Evolutionary conservation across 2,797 vertebrate species (phyloP).

Genomic region (Sciaenops ocellatus): DNA sequence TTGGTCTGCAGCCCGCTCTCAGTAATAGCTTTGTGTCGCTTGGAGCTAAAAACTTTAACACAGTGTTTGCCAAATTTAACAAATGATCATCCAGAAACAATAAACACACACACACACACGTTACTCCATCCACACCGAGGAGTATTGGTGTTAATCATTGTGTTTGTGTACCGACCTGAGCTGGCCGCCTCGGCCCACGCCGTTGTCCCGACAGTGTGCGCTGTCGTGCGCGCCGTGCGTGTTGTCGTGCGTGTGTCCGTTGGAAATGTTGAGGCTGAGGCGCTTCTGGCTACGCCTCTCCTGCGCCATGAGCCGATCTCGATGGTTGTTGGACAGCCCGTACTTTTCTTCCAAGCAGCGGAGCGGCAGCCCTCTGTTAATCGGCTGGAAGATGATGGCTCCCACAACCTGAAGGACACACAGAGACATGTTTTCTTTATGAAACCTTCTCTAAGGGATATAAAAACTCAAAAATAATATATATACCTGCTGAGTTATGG

Average conservation of each 20-base stretch:
- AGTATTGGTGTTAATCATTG: background rate
- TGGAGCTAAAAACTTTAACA: conserved; percentile 1
- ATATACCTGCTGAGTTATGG: background rate
- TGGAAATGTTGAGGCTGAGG: conserved; percentile 90
- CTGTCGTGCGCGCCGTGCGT: conserved; percentile 29
- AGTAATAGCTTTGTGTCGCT: conserved; percentile 10
- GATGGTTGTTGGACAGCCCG: conserved; percentile 76
- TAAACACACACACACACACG: background rate
- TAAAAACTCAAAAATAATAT: background rate
- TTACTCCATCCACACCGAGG: background rate
- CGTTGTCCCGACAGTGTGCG: conserved; percentile 73
- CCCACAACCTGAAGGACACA: conserved; percentile 83
- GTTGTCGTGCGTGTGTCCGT: conserved; percentile 81
- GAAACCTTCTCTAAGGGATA: background rate
- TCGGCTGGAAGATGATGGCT: conserved; percentile 96
- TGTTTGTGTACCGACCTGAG: conserved; percentile 83
- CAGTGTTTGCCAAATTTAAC: background rate
- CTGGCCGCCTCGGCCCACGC: conserved; percentile 85
- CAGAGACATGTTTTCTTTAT: background rate
- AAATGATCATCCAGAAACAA: conserved; percentile 18
- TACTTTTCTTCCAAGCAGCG: conserved; percentile 94
- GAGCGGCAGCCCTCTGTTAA: conserved; percentile 93
- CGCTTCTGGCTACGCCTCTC: conserved; percentile 89
- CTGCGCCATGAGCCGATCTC: conserved; percentile 70
- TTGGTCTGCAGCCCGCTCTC: conserved; percentile 27